Conservation (phyloP, 2,113 vertebrate species). For the Mus spicilegus region DNA sequence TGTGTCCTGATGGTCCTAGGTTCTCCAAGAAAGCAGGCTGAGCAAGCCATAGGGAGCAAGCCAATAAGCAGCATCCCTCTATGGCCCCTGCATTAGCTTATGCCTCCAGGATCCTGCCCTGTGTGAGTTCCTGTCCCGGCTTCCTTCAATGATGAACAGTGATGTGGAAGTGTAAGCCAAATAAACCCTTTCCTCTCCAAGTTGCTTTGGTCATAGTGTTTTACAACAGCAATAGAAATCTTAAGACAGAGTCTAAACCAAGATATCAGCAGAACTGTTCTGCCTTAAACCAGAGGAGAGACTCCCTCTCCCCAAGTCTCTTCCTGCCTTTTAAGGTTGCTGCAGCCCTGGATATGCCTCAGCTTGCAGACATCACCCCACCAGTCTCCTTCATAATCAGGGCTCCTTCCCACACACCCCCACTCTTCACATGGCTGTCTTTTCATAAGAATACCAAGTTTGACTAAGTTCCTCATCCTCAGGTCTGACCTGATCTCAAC, state of each 20-base stretch:
- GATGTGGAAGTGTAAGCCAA: neutral
- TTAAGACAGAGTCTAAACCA: neutral
- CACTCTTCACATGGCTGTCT: accelerated
- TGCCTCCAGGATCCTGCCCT: neutral
- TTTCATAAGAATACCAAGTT: neutral
- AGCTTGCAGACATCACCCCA: neutral
- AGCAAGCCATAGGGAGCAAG: neutral
- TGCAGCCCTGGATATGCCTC: accelerated
- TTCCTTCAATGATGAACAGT: neutral
- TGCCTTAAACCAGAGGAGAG: neutral
- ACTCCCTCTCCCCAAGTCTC: accelerated
- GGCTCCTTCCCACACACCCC: neutral
- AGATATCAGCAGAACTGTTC: neutral
- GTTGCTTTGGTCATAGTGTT: neutral
- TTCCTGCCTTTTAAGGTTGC: neutral
- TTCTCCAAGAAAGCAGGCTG: neutral
- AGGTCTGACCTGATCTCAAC: neutral
- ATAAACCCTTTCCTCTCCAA: neutral
- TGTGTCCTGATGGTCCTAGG: neutral
- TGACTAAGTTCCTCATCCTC: neutral
- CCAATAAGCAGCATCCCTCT: neutral
- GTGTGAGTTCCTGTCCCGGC: neutral
- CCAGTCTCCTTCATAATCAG: neutral
- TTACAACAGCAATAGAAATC: neutral
- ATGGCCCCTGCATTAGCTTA: neutral